Evolutionary conservation across 2,797 vertebrate genomes (phyloP).

Genomic region (Australoheros facetus): DNA sequence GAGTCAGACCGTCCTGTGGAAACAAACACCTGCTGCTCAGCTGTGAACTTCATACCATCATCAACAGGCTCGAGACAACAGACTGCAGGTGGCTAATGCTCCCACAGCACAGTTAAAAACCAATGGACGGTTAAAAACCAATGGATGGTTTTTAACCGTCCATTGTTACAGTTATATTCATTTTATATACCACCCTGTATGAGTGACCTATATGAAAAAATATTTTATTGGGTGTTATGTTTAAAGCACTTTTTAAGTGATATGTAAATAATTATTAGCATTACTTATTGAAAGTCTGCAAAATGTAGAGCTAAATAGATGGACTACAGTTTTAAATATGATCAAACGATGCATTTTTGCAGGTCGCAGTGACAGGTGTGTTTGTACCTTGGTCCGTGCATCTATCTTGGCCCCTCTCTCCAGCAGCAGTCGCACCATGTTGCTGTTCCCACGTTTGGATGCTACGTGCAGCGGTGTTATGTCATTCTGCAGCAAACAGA

Average conservation of each 20-base stretch:
- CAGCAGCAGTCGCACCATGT: constrained; percentile 95
- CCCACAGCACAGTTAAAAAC: not conserved
- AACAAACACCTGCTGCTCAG: not conserved
- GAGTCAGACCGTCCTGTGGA: constrained; percentile 92
- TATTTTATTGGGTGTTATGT: too few relatives aligned
- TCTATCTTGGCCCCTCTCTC: constrained; percentile 95
- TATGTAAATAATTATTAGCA: too few relatives aligned
- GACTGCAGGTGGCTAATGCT: not conserved
- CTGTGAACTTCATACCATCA: not conserved
- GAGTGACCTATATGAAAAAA: too few relatives aligned
- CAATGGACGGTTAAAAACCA: too few relatives aligned
- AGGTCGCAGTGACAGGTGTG: not conserved
- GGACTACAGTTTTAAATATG: not conserved
- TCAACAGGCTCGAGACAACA: not conserved
- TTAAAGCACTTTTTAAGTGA: too few relatives aligned
- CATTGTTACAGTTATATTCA: not conserved
- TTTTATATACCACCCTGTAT: not conserved
- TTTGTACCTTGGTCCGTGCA: constrained; percentile 93
- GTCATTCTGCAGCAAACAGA: constrained; percentile 85
- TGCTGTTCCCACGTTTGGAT: constrained; percentile 95
- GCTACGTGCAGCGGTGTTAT: constrained; percentile 96
- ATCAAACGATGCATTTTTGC: not conserved
- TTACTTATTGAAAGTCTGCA: too few relatives aligned
- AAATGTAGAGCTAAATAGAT: not conserved
- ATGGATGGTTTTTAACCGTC: not conserved